Base-by-base conservation (phyloP, 2,888 invertebrate species). In the Cheilosia vernalis region DNA sequence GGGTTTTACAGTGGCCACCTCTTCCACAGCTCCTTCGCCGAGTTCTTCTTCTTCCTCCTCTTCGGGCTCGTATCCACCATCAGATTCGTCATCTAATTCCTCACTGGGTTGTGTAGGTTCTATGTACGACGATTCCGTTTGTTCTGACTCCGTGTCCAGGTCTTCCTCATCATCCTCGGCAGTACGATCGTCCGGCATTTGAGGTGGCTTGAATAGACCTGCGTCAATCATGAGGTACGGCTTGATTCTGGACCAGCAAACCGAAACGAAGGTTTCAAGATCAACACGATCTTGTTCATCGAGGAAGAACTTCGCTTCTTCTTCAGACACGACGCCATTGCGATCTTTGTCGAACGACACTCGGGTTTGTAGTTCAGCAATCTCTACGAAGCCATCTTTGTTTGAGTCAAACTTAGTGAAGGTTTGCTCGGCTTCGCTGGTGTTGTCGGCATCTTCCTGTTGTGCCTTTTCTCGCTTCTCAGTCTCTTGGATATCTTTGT, bases 271-370 rank as follows among this genome's bases (percentile, higher is more conserved):
- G 4, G 94, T 93, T 66, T 96, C 95, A 77, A 94, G 91, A 88
- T 95, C 94, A 61, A 96, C 93, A 89, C 94, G 95, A 55, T 95
- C 94, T 77, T 94, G 93, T 79, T 95, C 95, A 87, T 94, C 94
- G 69, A 96, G 92, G 92, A 96, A 96, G 89, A 93, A 95, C 89
- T 94, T 95, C 0, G 97, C 96, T 93, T 99, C 99, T 78, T 98
- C 98, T 27, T 95, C 95, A 79, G 96, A 95, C 17, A 99, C 97
- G 88, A 94, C 94, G 9, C 98, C 98, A 93, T 98, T 96, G 82
- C 95, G 95, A 92, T 99, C 96, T 88, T 95, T 95, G 93, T 99
- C 99, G 92, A 99, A 97, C 56, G 95, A 95, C 89, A 94, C 93
- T 78, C 95, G 94, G 2, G 94, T 93, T 92, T 95, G 95, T 7